phyloP scores from a whole-genome alignment of 2,888 invertebrate genomes.

The Patella ulyssiponensis region DNA sequence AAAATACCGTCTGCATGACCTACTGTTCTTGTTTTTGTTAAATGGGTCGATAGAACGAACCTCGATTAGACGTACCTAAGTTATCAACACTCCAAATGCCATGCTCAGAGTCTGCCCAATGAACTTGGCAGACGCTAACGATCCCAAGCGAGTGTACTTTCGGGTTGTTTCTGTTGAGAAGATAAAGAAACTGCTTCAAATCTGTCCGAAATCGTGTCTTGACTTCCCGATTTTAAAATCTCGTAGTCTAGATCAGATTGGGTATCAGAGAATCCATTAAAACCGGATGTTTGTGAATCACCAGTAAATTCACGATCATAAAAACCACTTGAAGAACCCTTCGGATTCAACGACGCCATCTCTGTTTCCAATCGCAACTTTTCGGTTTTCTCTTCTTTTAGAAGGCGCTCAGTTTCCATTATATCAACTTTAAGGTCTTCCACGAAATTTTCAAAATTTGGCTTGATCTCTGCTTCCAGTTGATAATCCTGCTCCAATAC shows the following conservation, averaged over 20 bases:
- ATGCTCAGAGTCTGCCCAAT: too few species aligned
- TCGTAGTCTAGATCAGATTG: neutral
- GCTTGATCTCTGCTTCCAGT: conserved; percentile 58
- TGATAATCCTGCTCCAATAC: conserved; percentile 58
- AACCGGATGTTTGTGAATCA: neutral
- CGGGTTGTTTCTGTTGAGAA: neutral
- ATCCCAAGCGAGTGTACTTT: neutral
- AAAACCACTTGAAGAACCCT: neutral
- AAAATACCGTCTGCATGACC: too few species aligned
- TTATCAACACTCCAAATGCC: too few species aligned
- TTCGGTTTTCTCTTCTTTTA: conserved; percentile 20
- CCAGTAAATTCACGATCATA: neutral
- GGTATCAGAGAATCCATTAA: neutral
- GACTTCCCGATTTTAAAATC: neutral
- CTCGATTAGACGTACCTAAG: too few species aligned
- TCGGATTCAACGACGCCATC: neutral
- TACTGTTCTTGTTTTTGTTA: too few species aligned
- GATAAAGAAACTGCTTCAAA: neutral
- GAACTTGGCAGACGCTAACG: too few species aligned
- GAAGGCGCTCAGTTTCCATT: conserved; percentile 25
- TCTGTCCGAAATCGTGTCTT: neutral
- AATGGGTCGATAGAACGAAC: too few species aligned
- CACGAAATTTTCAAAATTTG: conserved; percentile 61
- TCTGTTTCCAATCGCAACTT: conserved; percentile 20
- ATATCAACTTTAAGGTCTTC: conserved; percentile 54